Base-by-base conservation (phyloP, 2,888 invertebrate species). In the Melikaiella ostensackeni region DNA sequence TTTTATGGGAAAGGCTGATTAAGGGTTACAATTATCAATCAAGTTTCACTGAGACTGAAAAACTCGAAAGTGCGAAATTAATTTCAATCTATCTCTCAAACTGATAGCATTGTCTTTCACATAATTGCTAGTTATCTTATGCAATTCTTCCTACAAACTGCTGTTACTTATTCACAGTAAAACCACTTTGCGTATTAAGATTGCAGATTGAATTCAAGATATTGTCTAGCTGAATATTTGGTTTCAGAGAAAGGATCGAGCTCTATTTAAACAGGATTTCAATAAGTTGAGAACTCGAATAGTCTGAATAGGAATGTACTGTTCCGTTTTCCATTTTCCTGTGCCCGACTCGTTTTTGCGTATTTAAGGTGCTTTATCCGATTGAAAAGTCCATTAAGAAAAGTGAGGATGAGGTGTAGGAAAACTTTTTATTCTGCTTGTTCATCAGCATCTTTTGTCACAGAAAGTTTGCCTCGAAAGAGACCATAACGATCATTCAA, bases 381-480 rank as follows among this genome's bases (percentile, higher is more conserved):
- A 16, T 42, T 64, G 24, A 64, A 27, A 27, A 64, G 42, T 42
- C 24, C 24, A 64, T 16, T 46, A 8, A 64, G 64, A 64, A 42
- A 42, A 64, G 38, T 13, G 27, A 42, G 3, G 24, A 27, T 19
- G 24, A 64, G 24, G 62, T 62, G 38, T 64, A 27, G 64, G 7
- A 27, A 64, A 62, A 42, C 42, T 64, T 38, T 6, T 33, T n/a
- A n/a, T n/a, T 7, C 38, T 64, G 64, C 42, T 64, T 13, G 27
- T 64, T 64, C 64, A 42, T 64, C 64, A 64, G 64, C 64, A 64
- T 64, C 64, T 19, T 64, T 64, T 64, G 64, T 42, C 27, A 13
- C 19, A 16, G 42, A 27, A 64, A 64, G 24, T 19, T 64, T 42
- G 42, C 16, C 64, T 42, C 38, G 19, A n/a, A 35, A 42, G 42